A percentile compares a stretch with the other conserved stretches of the same genome.
phyloP scores from a whole-genome alignment of 2,113 vertebrate species.

The Aegithalos caudatus region DNA sequence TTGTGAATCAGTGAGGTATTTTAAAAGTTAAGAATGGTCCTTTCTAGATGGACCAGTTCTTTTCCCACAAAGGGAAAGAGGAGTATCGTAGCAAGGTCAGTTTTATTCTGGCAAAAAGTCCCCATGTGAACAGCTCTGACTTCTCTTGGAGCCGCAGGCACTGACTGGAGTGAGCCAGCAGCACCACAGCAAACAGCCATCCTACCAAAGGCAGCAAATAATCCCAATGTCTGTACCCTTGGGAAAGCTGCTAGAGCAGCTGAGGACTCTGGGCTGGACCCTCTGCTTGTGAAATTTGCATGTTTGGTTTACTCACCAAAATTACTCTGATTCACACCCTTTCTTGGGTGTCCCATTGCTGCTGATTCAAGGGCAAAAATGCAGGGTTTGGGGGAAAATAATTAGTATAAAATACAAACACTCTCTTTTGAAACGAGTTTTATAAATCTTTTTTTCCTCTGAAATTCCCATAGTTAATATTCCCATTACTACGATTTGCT shows the following conservation, averaged over 20 bases:
- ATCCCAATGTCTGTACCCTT: background rate
- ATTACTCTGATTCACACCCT: background rate
- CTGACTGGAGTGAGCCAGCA: background rate
- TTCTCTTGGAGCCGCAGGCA: background rate
- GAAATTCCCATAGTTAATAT: background rate
- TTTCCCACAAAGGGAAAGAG: background rate
- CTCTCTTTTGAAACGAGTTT: background rate
- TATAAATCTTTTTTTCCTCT: background rate
- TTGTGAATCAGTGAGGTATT: background rate
- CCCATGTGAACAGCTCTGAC: background rate
- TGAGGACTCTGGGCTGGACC: background rate
- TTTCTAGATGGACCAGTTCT: background rate
- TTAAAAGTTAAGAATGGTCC: background rate
- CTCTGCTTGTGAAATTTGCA: background rate
- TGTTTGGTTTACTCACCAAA: background rate
- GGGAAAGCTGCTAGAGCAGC: background rate
- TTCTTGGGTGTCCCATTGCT: background rate
- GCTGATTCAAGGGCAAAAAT: background rate
- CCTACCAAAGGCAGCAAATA: background rate
- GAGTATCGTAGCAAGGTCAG: background rate
- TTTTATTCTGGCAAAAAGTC: background rate
- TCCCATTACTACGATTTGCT: background rate
- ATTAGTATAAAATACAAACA: background rate
- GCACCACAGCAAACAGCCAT: background rate
- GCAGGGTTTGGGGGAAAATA: background rate